Evolutionary conservation across 2,888 invertebrate species (phyloP), one percentile per base, ranked within the genome.

Genomic region (Leptinotarsa rubiginosa): DNA sequence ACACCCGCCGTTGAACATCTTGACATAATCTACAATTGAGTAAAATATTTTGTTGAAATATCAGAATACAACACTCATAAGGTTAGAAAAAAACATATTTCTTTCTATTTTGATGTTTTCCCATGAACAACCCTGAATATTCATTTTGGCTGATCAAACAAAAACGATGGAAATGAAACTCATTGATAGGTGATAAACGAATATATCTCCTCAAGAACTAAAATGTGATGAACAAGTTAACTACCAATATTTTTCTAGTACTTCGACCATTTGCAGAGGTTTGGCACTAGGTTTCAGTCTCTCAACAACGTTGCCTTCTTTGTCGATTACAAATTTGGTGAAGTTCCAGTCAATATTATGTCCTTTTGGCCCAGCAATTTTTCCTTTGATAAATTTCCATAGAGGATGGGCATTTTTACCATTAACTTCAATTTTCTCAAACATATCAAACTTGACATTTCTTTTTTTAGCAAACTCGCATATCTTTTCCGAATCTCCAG

Each of bases 301-400:
- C 79, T 91, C 92, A 7, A 93, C 92, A 0, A 93, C 93, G 16
- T 91, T 87, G 0, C 96, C 96, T 59, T 93, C 88, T 81, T 90
- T 92, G 84, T 95, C 91, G 15, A 96, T 89, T 47, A 96, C 89
- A 87, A 96, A 96, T 87, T 96, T 96, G 0, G 95, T 93, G 85
- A 95, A 96, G 87, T 96, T 96, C 96, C 96, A 96, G 84, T 95
- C 95, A 81, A 96, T 94, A 75, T 91, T 91, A 84, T 93, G 88
- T 0, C 90, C 91, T 3, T 91, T 76, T 7, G 83, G 82, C 0
- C 91, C 91, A 83, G 87, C 85, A 74, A 89, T 84, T 78, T 89
- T 88, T 73, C 86, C 85, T 87, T 92, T 92, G 84, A 93, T 86
- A 83, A 90, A 93, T 78, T 92, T 92, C 92, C 92, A 93, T 68